Evolutionary conservation across 2,113 vertebrate genomes (phyloP), one percentile per base, ranked within the genome.

Genomic region (Theristicus caerulescens): DNA sequence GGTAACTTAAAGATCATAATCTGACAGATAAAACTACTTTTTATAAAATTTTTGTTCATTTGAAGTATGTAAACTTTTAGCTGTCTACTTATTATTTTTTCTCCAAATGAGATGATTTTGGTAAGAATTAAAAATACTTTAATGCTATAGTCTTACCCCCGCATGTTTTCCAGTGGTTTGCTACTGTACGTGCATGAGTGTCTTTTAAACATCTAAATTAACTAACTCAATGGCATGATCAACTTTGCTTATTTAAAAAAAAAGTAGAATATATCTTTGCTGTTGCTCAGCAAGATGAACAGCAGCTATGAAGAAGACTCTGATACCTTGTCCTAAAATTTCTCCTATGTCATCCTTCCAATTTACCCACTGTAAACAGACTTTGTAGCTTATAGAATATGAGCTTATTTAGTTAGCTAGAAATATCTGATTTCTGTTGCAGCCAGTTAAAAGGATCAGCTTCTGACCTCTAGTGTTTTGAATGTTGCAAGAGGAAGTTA

Each of bases 401-500:
- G 13, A 9, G 19, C 31, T 71, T 62, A 12, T n/a, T 88, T 44
- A 84, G 16, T 47, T 93, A 90, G 13, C 17, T 85, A 74, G 76
- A 85, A 82, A 51, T 52, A 65, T 1, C n/a, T 32, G 40, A 27
- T 46, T 59, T 88, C 62, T 94, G 42, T 72, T 69, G 64, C 64
- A 86, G 40, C 57, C 31, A 46, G 36, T 88, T 92, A 77, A 71
- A 81, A 88, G 34, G 21, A 71, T 62, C 36, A 42, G 59, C 64
- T 80, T 90, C 76, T 72, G 31, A 92, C 62, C 72, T 51, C 61
- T 74, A 82, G 54, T 38, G 40, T 88, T 92, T 66, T 73, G 27
- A 59, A 8, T 81, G 55, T 72, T 93, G 76, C 80, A 94, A 94
- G 91, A 82, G 83, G 93, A 96, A 90, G 76, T 93, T 83, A 76